A percentile compares a stretch with the other conserved stretches of the same genome.
phyloP scores from a whole-genome alignment of 2,888 invertebrate genomes.

The Tanytarsus gracilentus region DNA sequence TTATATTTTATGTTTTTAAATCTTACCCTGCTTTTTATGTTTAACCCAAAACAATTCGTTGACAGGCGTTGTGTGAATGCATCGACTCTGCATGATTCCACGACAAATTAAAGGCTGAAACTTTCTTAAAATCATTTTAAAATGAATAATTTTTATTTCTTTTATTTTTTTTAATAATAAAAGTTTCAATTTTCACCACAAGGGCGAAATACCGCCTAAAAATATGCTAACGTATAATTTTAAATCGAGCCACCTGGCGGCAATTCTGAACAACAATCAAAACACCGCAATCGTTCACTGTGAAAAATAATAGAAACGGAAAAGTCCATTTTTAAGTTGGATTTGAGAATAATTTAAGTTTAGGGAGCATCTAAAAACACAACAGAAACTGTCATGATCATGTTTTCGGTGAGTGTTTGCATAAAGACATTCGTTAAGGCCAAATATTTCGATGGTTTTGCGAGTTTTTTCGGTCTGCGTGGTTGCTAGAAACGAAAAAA shows the following conservation, averaged over 20 bases:
- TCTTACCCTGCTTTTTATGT: constrained; percentile 30
- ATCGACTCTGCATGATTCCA: background rate
- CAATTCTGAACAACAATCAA: too few species aligned
- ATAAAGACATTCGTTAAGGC: background rate
- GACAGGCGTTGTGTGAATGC: constrained; percentile 37
- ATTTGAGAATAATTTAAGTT: too few species aligned
- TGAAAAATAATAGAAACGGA: too few species aligned
- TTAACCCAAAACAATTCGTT: constrained; percentile 40
- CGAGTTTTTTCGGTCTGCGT: background rate
- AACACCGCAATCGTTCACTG: too few species aligned
- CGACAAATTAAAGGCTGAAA: background rate
- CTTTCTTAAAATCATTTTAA: too few species aligned
- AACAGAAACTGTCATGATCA: constrained; percentile 1
- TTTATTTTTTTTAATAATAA: too few species aligned
- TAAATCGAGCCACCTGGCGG: too few species aligned
- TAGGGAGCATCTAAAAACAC: background rate
- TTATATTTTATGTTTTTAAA: background rate
- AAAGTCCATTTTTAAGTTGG: too few species aligned
- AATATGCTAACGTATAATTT: too few species aligned
- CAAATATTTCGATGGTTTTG: background rate
- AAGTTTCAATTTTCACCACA: too few species aligned
- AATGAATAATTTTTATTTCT: too few species aligned
- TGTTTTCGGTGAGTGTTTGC: constrained; percentile 1
- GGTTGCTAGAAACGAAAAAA: background rate
- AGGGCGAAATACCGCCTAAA: too few species aligned